phyloP scores from a whole-genome alignment of 2,888 invertebrate species.

The Carabus problematicus region DNA sequence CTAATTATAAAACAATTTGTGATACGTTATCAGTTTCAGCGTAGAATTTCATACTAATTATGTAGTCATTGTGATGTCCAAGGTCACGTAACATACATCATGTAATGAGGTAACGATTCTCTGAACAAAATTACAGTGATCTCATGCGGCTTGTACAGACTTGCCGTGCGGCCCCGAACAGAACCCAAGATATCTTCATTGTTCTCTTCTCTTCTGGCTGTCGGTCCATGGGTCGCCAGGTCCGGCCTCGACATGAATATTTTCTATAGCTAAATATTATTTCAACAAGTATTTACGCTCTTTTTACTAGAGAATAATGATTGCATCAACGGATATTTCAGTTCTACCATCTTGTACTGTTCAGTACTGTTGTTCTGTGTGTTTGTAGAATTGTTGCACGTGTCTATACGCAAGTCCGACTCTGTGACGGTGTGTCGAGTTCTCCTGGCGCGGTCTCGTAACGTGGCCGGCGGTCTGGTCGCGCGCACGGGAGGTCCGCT shows the following conservation, averaged over 20 bases:
- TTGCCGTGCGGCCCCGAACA: constrained; percentile 51
- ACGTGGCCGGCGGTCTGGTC: constrained; percentile 34
- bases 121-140: constrained; percentile 55
- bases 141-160: constrained; percentile 50
- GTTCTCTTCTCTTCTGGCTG: constrained; percentile 44
- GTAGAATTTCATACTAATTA: constrained; percentile 15
- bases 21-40: constrained; percentile 6
- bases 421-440: constrained; percentile 8
- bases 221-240: constrained; percentile 10
- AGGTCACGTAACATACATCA: constrained; percentile 16
- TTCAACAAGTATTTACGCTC: neutral
- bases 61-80: constrained; percentile 13
- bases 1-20: constrained; percentile 12
- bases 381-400: no score
- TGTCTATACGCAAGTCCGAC: constrained; percentile 14
- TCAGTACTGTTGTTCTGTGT: no score
- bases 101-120: constrained; percentile 49
- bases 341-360: no score
- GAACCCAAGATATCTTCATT: constrained; percentile 56
- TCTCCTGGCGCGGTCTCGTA: constrained; percentile 16
- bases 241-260: constrained; percentile 3
- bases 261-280: neutral
- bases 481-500: constrained; percentile 36
- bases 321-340: no score
- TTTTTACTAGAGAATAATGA: no score